Conservation (phyloP, 2,113 vertebrate species). For the Diadophis punctatus region DNA sequence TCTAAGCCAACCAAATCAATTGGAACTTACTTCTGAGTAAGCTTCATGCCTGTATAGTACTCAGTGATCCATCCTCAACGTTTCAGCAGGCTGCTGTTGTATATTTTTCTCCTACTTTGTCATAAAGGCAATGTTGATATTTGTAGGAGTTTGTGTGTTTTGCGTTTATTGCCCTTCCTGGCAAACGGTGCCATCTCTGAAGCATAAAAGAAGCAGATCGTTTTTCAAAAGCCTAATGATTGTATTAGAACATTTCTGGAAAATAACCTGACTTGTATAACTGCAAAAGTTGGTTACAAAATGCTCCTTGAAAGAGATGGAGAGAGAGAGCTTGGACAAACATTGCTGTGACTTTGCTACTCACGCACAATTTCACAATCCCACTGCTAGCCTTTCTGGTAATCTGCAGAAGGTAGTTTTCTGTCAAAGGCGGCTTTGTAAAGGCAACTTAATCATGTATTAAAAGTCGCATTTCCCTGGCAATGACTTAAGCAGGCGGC, state of each 20-base stretch:
- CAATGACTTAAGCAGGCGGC: neutral
- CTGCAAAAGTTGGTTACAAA: neutral
- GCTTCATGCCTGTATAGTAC: neutral
- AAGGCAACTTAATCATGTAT: slow-evolving; percentile 54
- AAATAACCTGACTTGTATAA: neutral
- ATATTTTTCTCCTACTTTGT: neutral
- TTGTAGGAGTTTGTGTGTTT: neutral
- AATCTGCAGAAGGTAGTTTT: slow-evolving; percentile 25
- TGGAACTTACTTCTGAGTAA: neutral
- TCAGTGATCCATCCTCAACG: neutral
- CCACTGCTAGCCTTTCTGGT: neutral
- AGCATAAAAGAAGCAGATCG: neutral
- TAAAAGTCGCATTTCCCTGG: slow-evolving; percentile 19
- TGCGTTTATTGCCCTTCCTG: neutral
- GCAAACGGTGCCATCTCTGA: neutral
- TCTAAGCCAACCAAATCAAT: neutral
- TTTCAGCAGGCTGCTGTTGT: neutral
- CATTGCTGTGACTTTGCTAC: neutral
- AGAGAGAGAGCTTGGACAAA: neutral
- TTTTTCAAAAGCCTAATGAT: neutral
- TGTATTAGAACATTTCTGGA: neutral
- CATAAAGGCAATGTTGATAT: neutral
- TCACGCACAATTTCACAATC: neutral
- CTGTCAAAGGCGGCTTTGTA: slow-evolving; percentile 19
- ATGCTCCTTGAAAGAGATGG: neutral